Evolutionary conservation across 2,888 invertebrate genomes (phyloP).

Genomic region (Machimus atricapillus): DNA sequence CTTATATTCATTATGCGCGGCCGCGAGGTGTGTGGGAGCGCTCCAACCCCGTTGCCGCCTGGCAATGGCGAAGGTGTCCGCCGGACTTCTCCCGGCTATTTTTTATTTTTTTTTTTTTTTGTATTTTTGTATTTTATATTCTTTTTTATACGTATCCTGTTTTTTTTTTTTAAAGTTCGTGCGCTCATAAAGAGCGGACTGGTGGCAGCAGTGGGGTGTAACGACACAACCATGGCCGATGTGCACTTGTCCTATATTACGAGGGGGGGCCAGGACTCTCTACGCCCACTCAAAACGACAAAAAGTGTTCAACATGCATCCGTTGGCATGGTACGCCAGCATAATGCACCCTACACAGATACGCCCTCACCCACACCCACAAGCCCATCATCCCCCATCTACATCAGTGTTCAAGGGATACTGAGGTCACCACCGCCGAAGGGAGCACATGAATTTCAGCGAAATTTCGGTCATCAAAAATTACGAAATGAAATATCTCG

Average conservation of each 20-base stretch:
- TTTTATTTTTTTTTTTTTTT: neutral
- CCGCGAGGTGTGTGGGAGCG: conserved; percentile 23
- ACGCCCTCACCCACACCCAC: neutral
- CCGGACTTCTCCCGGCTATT: neutral
- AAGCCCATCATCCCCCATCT: neutral
- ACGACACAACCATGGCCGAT: conserved; percentile 20
- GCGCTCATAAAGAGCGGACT: neutral
- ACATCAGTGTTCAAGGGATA: conserved; percentile 19
- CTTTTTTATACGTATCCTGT: too few relatives aligned
- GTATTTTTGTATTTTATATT: neutral
- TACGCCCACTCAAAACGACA: conserved; percentile 35
- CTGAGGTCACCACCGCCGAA: conserved; percentile 13
- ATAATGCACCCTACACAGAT: conserved; percentile 5
- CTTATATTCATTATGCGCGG: conserved; percentile 33
- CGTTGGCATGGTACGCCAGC: conserved; percentile 21
- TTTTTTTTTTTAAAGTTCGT: conserved; percentile 20
- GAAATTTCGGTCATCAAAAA: conserved; percentile 34
- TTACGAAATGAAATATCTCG: conserved; percentile 36
- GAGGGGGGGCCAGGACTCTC: neutral
- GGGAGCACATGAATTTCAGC: conserved; percentile 28
- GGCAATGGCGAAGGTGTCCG: conserved; percentile 6
- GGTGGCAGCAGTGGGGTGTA: conserved; percentile 16
- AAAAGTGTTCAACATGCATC: conserved; percentile 35
- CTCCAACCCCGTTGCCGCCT: neutral
- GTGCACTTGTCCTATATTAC: conserved; percentile 33